Evolutionary conservation across 37 sponge, comb jelly and placozoan genomes (phyloP), one percentile per base, ranked within the genome.

Genomic region (Hormiphora californensis): DNA sequence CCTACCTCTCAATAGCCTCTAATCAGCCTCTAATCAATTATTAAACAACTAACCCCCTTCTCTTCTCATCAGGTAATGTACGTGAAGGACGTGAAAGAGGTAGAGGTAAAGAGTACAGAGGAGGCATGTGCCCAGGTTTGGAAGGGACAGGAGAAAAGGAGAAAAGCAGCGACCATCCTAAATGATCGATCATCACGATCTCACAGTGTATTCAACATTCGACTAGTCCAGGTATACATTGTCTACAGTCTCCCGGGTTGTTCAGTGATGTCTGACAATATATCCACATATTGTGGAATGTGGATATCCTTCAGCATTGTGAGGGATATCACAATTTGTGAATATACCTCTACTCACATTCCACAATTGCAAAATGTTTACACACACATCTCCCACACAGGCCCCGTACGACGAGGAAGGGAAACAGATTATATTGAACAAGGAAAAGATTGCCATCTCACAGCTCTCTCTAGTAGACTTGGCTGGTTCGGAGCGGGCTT

Each of bases 381-480:
- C 15, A 9, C 12, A 49, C 15, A 49, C 53, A 17, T 17, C 15
- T 17, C 15, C 53, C 9, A 5, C 22, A 22, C 81, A 73, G 62
- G 86, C 86, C 23, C 86, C 86, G 2, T 57, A 59, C 25, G 86
- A 86, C 40, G 86, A 86, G n/a, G 86, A 86, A 19, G 86, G 86
- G 7, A 57, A 86, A n/a, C 59, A 55, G 39, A 57, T 73, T 40
- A 25, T 89, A 31, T 30, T 73, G 46, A 55, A 89, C 55, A 86
- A 55, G 44, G 54, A 46, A 9, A 54, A 32, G 54, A 0, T 89
- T 5, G 36, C 88, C 0, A 86, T 92, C 28, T 89, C 91, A 3
- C 95, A 94, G 91, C 89, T 98, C 1, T 98, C 99, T 5, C 87
- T 98, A 63, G 99, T 98, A 0, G 99, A 98, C 57, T 89, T 98